A percentile compares a stretch with the other conserved stretches of the same genome.
Evolutionary conservation across 2,797 vertebrate species (phyloP).

Genomic region (Phrynocephalus guinanensis): DNA sequence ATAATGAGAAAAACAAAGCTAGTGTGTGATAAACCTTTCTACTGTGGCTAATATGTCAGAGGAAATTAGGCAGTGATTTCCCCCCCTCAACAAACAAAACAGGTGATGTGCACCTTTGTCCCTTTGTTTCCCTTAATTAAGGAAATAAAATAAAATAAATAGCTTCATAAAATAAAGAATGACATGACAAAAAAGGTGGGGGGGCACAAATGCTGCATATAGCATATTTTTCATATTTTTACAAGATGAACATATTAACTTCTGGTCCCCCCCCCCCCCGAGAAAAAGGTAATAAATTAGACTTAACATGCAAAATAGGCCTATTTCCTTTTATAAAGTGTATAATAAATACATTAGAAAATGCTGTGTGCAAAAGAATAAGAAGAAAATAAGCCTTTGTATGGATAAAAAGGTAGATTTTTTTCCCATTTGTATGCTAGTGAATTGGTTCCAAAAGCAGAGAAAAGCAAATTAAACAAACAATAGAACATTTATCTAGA

Average conservation of each 20-base stretch:
- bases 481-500: slow-evolving; percentile 19
- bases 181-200: accelerated
- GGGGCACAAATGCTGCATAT: not conserved
- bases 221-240: not conserved
- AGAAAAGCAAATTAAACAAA: slow-evolving; percentile 20
- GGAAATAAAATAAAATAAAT: not conserved
- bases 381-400: slow-evolving; percentile 16
- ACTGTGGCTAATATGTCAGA: not conserved
- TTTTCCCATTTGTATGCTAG: not conserved
- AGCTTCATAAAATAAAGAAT: not conserved
- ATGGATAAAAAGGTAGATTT: slow-evolving; percentile 3
- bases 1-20: slow-evolving; percentile 43
- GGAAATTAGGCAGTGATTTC: not conserved
- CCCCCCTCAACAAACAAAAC: not conserved
- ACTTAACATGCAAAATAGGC: not conserved
- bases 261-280: not conserved
- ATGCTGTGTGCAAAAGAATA: not conserved
- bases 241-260: not conserved
- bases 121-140: not conserved
- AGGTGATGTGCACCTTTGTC: too few species aligned
- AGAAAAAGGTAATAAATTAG: not conserved
- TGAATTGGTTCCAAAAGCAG: slow-evolving; percentile 2
- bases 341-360: slow-evolving; percentile 9
- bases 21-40: slow-evolving; percentile 18
- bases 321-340: slow-evolving; percentile 18